These are phyloP conservation scores for Lasioglossum zephyrum DNA, from an alignment of 2,888 invertebrate genomes.

Conservation along the genomic window DNA sequence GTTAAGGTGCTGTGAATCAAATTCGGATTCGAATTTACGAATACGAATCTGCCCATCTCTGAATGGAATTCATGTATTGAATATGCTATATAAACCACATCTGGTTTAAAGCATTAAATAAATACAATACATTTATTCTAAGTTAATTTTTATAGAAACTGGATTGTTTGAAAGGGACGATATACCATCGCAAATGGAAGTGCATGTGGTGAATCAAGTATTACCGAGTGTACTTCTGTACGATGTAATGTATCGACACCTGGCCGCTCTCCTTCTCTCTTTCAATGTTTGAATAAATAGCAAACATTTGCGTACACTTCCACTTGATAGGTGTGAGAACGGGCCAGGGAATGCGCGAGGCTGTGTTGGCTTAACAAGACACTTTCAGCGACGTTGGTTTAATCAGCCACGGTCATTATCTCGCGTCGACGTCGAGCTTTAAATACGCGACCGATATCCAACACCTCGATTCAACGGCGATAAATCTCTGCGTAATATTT, in stretches of 20 bases:
- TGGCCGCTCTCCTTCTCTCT: neutral
- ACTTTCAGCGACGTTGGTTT: slow-evolving; percentile 41
- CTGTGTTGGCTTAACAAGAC: slow-evolving; percentile 39
- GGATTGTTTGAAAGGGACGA: too few relatives aligned
- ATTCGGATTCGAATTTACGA: too few relatives aligned
- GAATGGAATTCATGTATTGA: too few relatives aligned
- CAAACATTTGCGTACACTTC: slow-evolving; percentile 18
- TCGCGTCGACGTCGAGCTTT: slow-evolving; percentile 27
- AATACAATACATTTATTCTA: too few relatives aligned
- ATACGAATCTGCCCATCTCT: too few relatives aligned
- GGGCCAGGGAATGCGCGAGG: slow-evolving; percentile 19
- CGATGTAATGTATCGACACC: neutral
- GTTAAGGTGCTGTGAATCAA: too few relatives aligned
- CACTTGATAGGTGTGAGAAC: slow-evolving; percentile 42
- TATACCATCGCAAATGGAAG: too few relatives aligned
- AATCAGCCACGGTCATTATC: slow-evolving; percentile 45
- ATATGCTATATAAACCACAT: too few relatives aligned
- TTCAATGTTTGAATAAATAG: neutral
- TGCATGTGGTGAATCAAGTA: neutral
- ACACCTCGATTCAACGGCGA: neutral
- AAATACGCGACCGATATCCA: slow-evolving; percentile 39
- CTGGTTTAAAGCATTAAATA: too few relatives aligned
- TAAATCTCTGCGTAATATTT: slow-evolving; percentile 36
- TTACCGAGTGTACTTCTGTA: neutral
- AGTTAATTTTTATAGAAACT: too few relatives aligned